phyloP scores from a whole-genome alignment of 1,140 invertebrate species.

The Drosophila novamexicana region DNA sequence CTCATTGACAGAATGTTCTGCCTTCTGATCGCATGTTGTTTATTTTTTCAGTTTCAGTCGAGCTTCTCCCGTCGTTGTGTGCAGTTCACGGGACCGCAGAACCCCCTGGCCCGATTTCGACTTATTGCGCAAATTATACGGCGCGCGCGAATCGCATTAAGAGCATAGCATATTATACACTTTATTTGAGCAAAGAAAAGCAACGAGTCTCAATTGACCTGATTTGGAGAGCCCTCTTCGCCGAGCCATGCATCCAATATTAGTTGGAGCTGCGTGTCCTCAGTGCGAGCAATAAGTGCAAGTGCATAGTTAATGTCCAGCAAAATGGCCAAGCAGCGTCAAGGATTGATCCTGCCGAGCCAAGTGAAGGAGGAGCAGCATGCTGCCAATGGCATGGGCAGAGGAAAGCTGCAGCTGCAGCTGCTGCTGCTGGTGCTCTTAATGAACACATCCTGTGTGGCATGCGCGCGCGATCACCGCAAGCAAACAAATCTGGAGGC shows the following conservation, averaged over 20 bases:
- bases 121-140: slow-evolving; percentile 22
- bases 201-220: slow-evolving; percentile 56
- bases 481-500: slow-evolving; percentile 89
- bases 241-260: slow-evolving; percentile 7
- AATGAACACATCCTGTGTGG: slow-evolving; percentile 74
- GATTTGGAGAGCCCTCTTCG: slow-evolving; percentile 24
- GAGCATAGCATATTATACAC: slow-evolving; percentile 4
- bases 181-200: slow-evolving; percentile 18
- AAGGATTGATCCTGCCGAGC: not conserved
- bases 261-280: not conserved
- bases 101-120: not conserved
- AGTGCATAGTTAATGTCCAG: slow-evolving; percentile 6
- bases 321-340: slow-evolving; percentile 18
- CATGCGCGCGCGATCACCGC: slow-evolving; percentile 84
- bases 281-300: not conserved
- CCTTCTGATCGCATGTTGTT: slow-evolving; percentile 47
- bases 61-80: slow-evolving; percentile 65
- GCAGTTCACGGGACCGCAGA: slow-evolving; percentile 46
- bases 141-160: slow-evolving; percentile 11
- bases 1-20: slow-evolving; percentile 39
- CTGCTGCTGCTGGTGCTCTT: slow-evolving; percentile 49
- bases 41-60: slow-evolving; percentile 44
- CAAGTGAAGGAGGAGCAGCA: not conserved
- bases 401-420: slow-evolving; percentile 10
- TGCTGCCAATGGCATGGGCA: slow-evolving; percentile 30